Conservation (phyloP, 2,888 invertebrate genomes). For the Papilio protenor region DNA sequence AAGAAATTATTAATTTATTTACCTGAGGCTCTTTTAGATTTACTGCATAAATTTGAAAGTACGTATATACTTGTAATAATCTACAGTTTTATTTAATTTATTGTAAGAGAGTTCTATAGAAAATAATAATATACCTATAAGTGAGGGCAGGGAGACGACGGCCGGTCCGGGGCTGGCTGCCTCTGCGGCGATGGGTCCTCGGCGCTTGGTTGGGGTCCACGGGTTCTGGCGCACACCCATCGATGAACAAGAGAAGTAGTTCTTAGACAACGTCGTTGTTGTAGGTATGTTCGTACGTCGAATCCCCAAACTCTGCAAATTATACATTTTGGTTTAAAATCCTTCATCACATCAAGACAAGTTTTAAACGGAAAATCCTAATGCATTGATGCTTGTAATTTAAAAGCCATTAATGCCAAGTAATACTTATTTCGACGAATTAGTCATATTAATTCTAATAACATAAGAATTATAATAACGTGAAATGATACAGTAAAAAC, state of each 20-base stretch:
- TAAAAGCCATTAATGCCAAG: neutral
- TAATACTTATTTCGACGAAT: neutral
- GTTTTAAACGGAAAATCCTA: neutral
- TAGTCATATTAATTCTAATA: neutral
- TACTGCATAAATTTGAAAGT: too few relatives aligned
- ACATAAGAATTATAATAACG: neutral
- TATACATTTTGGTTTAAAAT: neutral
- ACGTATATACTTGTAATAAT: too few relatives aligned
- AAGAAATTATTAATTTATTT: neutral
- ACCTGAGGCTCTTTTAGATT: too few relatives aligned
- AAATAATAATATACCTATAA: conserved; percentile 86
- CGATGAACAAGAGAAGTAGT: conserved; percentile 51
- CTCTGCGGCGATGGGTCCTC: conserved; percentile 95
- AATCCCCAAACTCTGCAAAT: conserved; percentile 20
- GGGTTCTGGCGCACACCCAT: conserved; percentile 92
- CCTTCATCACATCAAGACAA: neutral
- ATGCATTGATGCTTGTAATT: neutral
- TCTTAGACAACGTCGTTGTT: conserved; percentile 59
- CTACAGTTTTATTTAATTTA: too few relatives aligned
- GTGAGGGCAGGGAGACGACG: conserved; percentile 91
- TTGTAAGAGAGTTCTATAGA: too few relatives aligned
- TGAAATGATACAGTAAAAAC: neutral
- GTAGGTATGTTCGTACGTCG: conserved; percentile 48
- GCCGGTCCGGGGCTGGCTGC: conserved; percentile 94
- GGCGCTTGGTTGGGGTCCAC: conserved; percentile 95